Evolutionary conservation across 1,140 invertebrate species (phyloP), one percentile per base, ranked within the genome.

Genomic region (Lysiphlebus fabarum): DNA sequence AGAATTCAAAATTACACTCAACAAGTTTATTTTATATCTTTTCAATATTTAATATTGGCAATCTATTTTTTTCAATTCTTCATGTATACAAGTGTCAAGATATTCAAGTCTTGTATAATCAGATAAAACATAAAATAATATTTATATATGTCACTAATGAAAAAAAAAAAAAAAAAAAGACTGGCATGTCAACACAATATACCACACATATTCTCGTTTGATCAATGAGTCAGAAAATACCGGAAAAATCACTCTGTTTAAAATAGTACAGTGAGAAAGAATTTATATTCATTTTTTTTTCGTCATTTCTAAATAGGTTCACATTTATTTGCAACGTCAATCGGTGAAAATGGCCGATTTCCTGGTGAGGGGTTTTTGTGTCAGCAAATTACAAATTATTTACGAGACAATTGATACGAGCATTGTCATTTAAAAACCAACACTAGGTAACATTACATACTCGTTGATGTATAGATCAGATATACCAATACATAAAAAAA

Each of bases 281-380:
- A 26, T 26, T 26, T 26, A 2, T 26, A 2, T 26, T 26, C 0
- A 26, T 14, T 26, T 44, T 11, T 10, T 45, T 53, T 41, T 38
- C 34, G 50, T 53, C 58, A 68, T 61, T 70, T 69, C 65, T 62
- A 51, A 47, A 67, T 57, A 60, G 47, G 41, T 68, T 53, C 38
- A 51, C 7, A 56, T 58, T 58, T 26, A 6, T 50, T 61, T 48
- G 38, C 55, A 56, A 40, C 51, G 63, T 63, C 65, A 65, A 70
- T 70, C 60, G 64, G 34, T 58, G 61, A 54, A 58, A 66, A 70
- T 69, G 63, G 61, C 58, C 53, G 60, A 56, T 70, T 66, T 67
- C 53, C 63, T 60, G 49, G 54, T 56, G 37, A 58, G 38, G 12
- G 38, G n/a, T n/a, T 60, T 57, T 55, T 44, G 42, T 47, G 9